A percentile compares a stretch with the other conserved stretches of the same genome.
Conservation (phyloP, 2,113 vertebrate species). For the Motacilla tschutschensis region DNA sequence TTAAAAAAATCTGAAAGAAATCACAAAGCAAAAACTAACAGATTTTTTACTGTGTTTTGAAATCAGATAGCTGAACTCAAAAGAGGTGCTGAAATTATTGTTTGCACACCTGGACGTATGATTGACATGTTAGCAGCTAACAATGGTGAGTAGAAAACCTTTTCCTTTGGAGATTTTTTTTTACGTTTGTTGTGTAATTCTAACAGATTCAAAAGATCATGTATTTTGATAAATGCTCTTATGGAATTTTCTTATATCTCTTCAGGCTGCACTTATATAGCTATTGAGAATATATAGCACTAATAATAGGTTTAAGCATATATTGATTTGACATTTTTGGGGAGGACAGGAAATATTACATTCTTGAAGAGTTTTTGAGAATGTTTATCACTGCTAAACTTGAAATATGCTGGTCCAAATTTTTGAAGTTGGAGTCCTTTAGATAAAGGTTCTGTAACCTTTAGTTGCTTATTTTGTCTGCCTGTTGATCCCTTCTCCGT, state of each 20-base stretch:
- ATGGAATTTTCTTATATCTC: constrained; percentile 51
- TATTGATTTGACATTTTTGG: background rate
- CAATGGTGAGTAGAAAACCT: constrained; percentile 86
- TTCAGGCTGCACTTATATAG: constrained; percentile 75
- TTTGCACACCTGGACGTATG: constrained; percentile 98
- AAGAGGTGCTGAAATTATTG: constrained; percentile 98
- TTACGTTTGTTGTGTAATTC: constrained; percentile 62
- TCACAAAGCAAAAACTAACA: background rate
- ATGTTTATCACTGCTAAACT: background rate
- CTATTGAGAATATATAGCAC: background rate
- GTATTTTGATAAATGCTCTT: constrained; percentile 57
- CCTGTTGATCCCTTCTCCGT: background rate
- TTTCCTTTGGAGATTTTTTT: constrained; percentile 21
- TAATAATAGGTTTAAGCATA: background rate
- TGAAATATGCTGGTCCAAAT: constrained; percentile 4
- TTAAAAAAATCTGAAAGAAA: background rate
- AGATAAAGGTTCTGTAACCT: background rate
- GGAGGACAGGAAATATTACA: constrained; percentile 20
- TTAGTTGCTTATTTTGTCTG: constrained; percentile 10
- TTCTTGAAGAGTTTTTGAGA: constrained; percentile 9
- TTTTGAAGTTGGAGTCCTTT: background rate
- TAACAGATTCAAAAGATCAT: constrained; percentile 59
- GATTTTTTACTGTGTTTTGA: constrained; percentile 10
- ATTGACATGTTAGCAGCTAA: constrained; percentile 99
- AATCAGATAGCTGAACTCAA: constrained; percentile 97